These are phyloP conservation scores for Sebastiscus albofasciatus DNA, from an alignment of 2,797 vertebrate genomes.

Conservation along the genomic window DNA sequence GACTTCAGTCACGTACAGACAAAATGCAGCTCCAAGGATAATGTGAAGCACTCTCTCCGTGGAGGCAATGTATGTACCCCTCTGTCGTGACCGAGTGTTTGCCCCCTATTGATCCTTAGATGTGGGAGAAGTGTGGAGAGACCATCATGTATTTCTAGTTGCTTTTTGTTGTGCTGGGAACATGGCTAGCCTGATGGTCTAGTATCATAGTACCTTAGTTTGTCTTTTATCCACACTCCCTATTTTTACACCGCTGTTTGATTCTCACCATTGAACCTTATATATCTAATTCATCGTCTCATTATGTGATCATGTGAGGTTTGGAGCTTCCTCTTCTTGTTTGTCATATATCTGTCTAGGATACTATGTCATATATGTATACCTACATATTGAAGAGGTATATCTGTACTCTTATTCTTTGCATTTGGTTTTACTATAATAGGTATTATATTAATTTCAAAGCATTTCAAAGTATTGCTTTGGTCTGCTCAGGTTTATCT, in stretches of 20 bases:
- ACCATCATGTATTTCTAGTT: not conserved
- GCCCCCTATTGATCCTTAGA: slow-evolving; percentile 4
- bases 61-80: slow-evolving; percentile 80
- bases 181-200: not conserved
- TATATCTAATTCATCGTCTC: not conserved
- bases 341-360: not conserved
- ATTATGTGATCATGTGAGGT: not conserved
- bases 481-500: not conserved
- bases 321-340: not conserved
- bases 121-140: not conserved
- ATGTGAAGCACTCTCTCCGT: slow-evolving; percentile 74
- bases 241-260: not conserved
- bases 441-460: not conserved
- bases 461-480: not conserved
- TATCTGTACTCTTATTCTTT: not conserved
- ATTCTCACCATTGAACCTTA: not conserved
- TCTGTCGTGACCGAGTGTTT: slow-evolving; percentile 2
- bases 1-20: slow-evolving; percentile 77
- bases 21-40: slow-evolving; percentile 82
- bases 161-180: not conserved
- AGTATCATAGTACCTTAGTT: not conserved
- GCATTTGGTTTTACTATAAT: not conserved
- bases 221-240: not conserved
- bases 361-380: not conserved
- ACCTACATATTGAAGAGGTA: not conserved